Conservation (phyloP, 2,888 invertebrate species). For the Cerastoderma edule region DNA sequence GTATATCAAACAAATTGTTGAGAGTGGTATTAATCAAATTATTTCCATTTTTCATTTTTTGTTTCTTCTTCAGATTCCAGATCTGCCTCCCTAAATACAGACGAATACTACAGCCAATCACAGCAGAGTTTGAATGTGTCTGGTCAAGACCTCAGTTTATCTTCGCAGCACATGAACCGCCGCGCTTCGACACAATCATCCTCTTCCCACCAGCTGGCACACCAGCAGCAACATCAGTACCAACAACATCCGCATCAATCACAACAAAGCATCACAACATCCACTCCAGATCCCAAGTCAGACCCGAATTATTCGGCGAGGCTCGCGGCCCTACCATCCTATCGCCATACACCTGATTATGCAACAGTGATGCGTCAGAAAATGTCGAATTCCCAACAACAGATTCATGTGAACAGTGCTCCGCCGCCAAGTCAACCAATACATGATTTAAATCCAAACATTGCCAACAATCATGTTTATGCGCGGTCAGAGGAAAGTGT, state of each 20-base stretch:
- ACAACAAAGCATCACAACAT: slow-evolving; percentile 28
- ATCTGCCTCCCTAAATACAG: slow-evolving; percentile 60
- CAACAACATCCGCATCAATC: slow-evolving; percentile 41
- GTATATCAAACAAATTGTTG: no score
- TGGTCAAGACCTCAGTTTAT: slow-evolving; percentile 43
- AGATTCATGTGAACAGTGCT: slow-evolving; percentile 20
- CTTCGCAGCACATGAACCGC: slow-evolving; percentile 38
- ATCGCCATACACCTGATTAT: slow-evolving; percentile 95
- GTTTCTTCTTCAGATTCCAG: slow-evolving; percentile 59
- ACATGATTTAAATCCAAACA: slow-evolving; percentile 62
- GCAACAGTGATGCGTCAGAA: slow-evolving; percentile 94
- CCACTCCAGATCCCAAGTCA: slow-evolving; percentile 32
- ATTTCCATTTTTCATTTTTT: no score
- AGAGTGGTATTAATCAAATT: no score
- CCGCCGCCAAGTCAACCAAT: slow-evolving; percentile 54
- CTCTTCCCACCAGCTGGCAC: slow-evolving; percentile 28
- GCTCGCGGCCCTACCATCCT: slow-evolving; percentile 81
- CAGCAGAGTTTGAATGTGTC: slow-evolving; percentile 75
- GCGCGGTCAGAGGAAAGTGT: slow-evolving; percentile 63
- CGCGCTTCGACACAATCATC: slow-evolving; percentile 36
- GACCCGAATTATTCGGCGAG: slow-evolving; percentile 69
- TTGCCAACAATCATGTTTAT: slow-evolving; percentile 70
- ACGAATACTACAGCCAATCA: slow-evolving; percentile 71
- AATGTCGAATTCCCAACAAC: slow-evolving; percentile 61
- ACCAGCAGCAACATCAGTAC: slow-evolving; percentile 42